A percentile compares a stretch with the other conserved stretches of the same genome.
phyloP scores from a whole-genome alignment of 2,113 vertebrate species.

The Tachycineta bicolor region DNA sequence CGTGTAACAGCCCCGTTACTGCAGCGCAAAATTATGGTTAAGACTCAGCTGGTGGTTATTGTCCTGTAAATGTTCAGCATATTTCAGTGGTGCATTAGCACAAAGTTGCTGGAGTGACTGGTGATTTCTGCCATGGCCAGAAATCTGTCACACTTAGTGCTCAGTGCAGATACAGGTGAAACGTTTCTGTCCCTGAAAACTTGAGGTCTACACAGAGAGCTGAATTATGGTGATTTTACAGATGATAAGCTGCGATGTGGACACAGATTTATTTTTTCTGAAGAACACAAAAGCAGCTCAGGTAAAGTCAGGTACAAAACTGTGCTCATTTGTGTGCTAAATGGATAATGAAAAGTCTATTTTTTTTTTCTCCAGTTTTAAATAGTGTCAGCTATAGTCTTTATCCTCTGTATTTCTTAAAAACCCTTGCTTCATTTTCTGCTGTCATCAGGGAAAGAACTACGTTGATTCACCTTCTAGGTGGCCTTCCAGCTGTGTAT shows the following conservation, averaged over 20 bases:
- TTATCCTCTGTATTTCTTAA: not conserved
- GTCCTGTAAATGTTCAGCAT: not conserved
- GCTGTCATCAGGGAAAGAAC: not conserved
- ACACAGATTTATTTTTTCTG: not conserved
- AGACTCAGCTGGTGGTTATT: slow-evolving; percentile 12
- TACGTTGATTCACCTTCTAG: not conserved
- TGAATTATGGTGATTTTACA: not conserved
- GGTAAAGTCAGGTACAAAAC: not conserved
- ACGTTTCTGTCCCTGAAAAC: not conserved
- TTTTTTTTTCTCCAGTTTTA: not conserved
- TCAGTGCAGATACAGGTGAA: not conserved
- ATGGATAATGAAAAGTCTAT: not conserved
- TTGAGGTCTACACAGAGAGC: accelerated
- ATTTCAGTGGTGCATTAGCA: not conserved
- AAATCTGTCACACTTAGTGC: not conserved
- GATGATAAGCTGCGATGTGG: not conserved
- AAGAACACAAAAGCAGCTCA: not conserved
- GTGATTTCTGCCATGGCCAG: not conserved
- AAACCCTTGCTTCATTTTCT: not conserved
- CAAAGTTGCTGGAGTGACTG: not conserved
- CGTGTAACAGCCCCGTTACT: not conserved
- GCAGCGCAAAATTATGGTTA: slow-evolving; percentile 1
- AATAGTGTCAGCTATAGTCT: not conserved
- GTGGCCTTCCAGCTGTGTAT: not conserved
- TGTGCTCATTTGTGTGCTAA: not conserved